Evolutionary conservation across 2,888 invertebrate genomes (phyloP), one percentile per base, ranked within the genome.

Genomic region (Galeopsomyia nigrocyanea): DNA sequence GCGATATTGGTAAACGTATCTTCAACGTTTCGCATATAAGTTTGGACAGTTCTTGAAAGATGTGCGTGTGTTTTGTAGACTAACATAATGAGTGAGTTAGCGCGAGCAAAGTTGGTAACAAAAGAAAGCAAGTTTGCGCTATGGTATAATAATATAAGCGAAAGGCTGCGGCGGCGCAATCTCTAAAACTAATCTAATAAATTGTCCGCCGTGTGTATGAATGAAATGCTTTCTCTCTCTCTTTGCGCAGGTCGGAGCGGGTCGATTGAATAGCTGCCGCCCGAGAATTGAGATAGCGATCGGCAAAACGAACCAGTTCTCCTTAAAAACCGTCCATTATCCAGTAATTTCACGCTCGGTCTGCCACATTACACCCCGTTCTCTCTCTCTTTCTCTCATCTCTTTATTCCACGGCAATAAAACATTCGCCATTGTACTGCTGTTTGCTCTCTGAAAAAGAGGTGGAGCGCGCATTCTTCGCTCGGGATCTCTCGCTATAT

Each of bases 271-370:
- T 62, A 16, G 47, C 56, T 39, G 26, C 26, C 26, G 2, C 26
- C 22, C n/a, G 22, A 49, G 19, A 31, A 63, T n/a, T 16, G 51
- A 71, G 68, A 73, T 73, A 16, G 50, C 53, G 26, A 73, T 73
- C 66, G 56, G 58, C 21, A 55, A 17, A 47, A 50, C 53, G 46
- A 73, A 73, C 69, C 56, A 49, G 66, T 69, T 65, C 64, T 31
- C 50, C 56, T 64, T n/a, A 50, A 68, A 68, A 39, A 64, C 61
- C 53, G 21, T 16, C 69, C 26, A 73, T 73, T 73, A 65, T 73
- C 62, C 69, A 57, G 57, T 73, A 10, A 31, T 69, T 66, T 69
- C 57, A 69, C 69, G 65, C 61, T 66, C 51, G 61, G 60, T 19
- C 21, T 50, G 50, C 16, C 50, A 7, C 56, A 22, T 62, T 39